phyloP scores from a whole-genome alignment of 2,888 invertebrate genomes.

The Sesamia inferens region DNA sequence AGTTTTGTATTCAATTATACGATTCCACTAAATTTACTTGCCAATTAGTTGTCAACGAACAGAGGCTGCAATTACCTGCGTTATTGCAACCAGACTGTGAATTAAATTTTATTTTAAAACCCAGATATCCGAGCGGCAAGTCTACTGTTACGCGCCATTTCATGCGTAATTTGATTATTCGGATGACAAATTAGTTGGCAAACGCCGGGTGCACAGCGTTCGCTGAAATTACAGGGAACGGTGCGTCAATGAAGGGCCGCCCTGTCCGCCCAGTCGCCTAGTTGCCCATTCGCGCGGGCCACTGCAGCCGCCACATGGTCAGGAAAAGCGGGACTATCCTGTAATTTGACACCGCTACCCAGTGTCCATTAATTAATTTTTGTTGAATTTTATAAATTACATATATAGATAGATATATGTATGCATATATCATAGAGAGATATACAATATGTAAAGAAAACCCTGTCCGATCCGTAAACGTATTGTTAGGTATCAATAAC shows the following conservation, averaged over 20 bases:
- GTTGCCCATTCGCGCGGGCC: conserved; percentile 3
- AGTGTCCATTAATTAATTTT: conserved; percentile 7
- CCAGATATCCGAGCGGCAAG: conserved; percentile 78
- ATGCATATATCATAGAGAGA: too few relatives aligned
- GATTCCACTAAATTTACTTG: conserved; percentile 79
- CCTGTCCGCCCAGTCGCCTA: conserved; percentile 34
- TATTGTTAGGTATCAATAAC: too few relatives aligned
- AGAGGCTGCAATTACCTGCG: conserved; percentile 77
- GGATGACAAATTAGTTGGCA: conserved; percentile 88
- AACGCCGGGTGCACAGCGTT: conserved; percentile 75
- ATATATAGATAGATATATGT: too few relatives aligned
- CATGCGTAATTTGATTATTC: conserved; percentile 89
- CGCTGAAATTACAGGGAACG: conserved; percentile 85
- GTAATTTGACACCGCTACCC: conserved; percentile 29
- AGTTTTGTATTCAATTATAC: conserved; percentile 70
- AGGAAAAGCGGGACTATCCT: conserved; percentile 45
- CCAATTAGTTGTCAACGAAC: conserved; percentile 80
- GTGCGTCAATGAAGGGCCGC: conserved; percentile 61
- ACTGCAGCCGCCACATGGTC: conserved; percentile 35
- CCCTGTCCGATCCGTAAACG: too few relatives aligned
- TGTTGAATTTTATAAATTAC: not conserved
- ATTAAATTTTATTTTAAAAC: conserved; percentile 87
- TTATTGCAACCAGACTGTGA: conserved; percentile 77
- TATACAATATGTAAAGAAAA: too few relatives aligned
- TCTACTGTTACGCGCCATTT: conserved; percentile 87